These are phyloP conservation scores for Drosophila dives DNA, from an alignment of 2,888 invertebrate genomes.

Conservation along the genomic window DNA sequence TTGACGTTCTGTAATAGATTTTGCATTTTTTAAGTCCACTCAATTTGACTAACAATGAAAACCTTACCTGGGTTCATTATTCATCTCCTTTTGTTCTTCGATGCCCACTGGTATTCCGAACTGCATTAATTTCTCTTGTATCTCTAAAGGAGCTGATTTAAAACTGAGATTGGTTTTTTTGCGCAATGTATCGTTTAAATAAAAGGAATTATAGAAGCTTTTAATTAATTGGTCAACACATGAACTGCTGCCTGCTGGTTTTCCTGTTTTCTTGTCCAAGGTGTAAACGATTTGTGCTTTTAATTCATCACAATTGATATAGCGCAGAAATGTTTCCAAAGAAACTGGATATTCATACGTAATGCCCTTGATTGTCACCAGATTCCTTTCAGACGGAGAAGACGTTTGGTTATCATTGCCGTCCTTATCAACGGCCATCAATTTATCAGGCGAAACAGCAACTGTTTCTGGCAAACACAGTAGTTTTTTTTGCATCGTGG, in stretches of 20 bases:
- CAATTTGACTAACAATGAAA: accelerated
- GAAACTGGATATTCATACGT: slow-evolving; percentile 19
- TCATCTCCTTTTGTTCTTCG: neutral
- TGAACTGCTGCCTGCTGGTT: neutral
- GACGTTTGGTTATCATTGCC: neutral
- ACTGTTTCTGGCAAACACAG: slow-evolving; percentile 6
- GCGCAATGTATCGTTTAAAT: slow-evolving; percentile 14
- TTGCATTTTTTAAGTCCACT: neutral
- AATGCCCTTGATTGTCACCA: slow-evolving; percentile 15
- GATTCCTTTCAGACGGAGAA: neutral
- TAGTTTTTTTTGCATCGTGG: slow-evolving; percentile 27
- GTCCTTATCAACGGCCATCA: neutral
- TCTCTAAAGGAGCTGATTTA: slow-evolving; percentile 26
- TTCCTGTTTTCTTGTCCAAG: neutral
- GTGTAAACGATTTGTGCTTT: neutral
- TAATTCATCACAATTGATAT: slow-evolving; percentile 26
- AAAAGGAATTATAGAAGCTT: slow-evolving; percentile 36
- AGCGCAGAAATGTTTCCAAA: slow-evolving; percentile 23
- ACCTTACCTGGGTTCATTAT: neutral
- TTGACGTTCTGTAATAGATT: neutral
- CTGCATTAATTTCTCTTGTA: slow-evolving; percentile 7
- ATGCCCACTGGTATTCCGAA: slow-evolving; percentile 4
- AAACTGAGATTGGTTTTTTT: slow-evolving; percentile 28
- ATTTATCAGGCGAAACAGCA: neutral
- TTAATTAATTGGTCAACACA: slow-evolving; percentile 8